These are phyloP conservation scores for Vanessa atalanta DNA, from an alignment of 1,140 invertebrate genomes.

Conservation along the genomic window DNA sequence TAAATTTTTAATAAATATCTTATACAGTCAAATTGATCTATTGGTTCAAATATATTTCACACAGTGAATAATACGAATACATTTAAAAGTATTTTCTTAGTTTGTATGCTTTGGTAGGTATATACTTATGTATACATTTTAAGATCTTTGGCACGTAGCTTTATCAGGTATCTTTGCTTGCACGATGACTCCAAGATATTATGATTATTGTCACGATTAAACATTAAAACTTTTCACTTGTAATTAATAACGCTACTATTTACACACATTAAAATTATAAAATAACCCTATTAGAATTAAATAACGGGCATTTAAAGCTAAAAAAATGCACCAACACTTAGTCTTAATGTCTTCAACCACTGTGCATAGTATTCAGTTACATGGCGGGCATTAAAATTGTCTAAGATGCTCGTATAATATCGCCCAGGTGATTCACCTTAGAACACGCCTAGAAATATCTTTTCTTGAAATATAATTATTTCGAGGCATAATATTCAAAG, in stretches of 20 bases:
- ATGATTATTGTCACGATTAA: conserved; percentile 50
- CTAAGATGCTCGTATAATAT: no score
- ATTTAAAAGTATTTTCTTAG: neutral
- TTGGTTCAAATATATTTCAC: neutral
- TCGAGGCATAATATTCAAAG: neutral
- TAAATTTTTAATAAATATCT: neutral
- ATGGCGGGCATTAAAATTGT: neutral
- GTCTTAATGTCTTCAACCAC: conserved; percentile 7
- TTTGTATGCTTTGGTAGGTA: neutral
- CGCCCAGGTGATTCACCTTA: no score
- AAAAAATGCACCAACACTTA: conserved; percentile 38
- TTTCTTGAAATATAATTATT: no score
- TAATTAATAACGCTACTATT: conserved; percentile 23
- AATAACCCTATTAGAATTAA: conserved; percentile 6
- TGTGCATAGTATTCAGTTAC: neutral
- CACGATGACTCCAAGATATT: conserved; percentile 41
- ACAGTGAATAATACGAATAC: neutral
- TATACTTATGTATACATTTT: conserved; percentile 14
- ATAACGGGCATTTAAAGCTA: conserved; percentile 35
- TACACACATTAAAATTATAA: conserved; percentile 10
- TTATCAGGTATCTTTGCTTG: conserved; percentile 40
- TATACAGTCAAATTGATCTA: conserved; percentile 1
- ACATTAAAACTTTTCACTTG: conserved; percentile 11
- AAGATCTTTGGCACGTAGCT: conserved; percentile 40
- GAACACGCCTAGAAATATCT: no score